Evolutionary conservation across 2,113 vertebrate genomes (phyloP).

Genomic region (Oncorhynchus tshawytscha): DNA sequence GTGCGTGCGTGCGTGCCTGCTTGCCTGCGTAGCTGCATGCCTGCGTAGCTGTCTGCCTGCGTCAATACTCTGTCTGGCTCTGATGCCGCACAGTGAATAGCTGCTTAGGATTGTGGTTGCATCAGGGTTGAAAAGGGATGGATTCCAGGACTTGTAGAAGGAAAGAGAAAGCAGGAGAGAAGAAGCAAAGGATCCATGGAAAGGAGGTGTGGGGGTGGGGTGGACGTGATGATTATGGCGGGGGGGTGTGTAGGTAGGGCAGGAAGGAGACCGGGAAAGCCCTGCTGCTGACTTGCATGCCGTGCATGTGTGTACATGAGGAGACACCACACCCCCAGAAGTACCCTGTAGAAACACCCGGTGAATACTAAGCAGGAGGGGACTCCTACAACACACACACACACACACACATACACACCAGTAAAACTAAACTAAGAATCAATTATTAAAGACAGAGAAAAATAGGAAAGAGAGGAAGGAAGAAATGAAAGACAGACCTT

Average conservation of each 20-base stretch:
- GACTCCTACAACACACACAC: background rate
- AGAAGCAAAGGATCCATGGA: background rate
- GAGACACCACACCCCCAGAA: conserved; percentile 46
- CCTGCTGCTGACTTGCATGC: conserved; percentile 30
- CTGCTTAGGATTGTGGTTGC: too few species aligned
- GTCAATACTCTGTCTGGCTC: too few species aligned
- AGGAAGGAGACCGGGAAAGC: conserved; percentile 50
- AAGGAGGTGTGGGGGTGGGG: conserved; percentile 24
- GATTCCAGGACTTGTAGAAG: background rate
- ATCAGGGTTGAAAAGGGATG: background rate
- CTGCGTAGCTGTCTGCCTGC: background rate
- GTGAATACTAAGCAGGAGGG: conserved; percentile 60
- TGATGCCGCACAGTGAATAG: too few species aligned
- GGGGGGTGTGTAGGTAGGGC: conserved; percentile 7
- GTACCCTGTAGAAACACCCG: conserved; percentile 44
- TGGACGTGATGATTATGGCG: conserved; percentile 2
- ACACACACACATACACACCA: background rate
- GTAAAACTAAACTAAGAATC: conserved; percentile 7
- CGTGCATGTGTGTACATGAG: conserved; percentile 4
- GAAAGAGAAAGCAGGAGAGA: background rate
- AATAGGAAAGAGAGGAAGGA: conserved; percentile 18
- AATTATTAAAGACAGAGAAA: background rate
- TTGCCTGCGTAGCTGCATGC: background rate
- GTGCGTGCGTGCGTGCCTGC: background rate
- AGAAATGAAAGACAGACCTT: background rate